phyloP scores from a whole-genome alignment of 2,113 vertebrate species.

The Lamprologus sp. region DNA sequence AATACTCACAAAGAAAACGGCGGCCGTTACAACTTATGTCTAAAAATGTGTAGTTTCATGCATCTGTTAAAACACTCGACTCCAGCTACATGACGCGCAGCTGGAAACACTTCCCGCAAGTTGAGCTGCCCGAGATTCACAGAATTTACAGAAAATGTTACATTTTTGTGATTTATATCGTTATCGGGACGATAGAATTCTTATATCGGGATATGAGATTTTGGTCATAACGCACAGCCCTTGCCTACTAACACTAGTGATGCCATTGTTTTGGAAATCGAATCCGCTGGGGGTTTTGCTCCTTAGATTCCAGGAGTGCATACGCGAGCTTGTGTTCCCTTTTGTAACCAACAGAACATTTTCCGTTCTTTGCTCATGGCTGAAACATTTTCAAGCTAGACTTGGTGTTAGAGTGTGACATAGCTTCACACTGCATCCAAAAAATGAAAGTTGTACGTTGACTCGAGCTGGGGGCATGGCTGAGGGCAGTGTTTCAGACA shows the following conservation, averaged over 20 bases:
- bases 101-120: too few relatives aligned
- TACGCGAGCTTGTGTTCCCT: neutral
- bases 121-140: too few relatives aligned
- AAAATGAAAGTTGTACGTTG: neutral
- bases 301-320: neutral
- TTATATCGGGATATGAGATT: too few relatives aligned
- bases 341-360: neutral
- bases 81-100: too few relatives aligned
- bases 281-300: neutral
- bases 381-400: neutral
- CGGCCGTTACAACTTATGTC: fast-evolving
- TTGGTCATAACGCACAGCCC: too few relatives aligned
- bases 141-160: too few relatives aligned
- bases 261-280: neutral
- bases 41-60: fast-evolving
- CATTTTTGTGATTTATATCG: too few relatives aligned
- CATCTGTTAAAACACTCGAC: too few relatives aligned
- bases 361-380: neutral
- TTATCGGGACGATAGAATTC: too few relatives aligned
- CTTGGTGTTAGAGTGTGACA: neutral
- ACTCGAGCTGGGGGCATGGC: neutral
- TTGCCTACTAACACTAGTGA: neutral
- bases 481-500: neutral
- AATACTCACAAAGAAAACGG: too few relatives aligned
- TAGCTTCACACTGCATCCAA: neutral